Conservation (phyloP, 2,797 vertebrate genomes). For the Sphaeramia orbicularis region DNA sequence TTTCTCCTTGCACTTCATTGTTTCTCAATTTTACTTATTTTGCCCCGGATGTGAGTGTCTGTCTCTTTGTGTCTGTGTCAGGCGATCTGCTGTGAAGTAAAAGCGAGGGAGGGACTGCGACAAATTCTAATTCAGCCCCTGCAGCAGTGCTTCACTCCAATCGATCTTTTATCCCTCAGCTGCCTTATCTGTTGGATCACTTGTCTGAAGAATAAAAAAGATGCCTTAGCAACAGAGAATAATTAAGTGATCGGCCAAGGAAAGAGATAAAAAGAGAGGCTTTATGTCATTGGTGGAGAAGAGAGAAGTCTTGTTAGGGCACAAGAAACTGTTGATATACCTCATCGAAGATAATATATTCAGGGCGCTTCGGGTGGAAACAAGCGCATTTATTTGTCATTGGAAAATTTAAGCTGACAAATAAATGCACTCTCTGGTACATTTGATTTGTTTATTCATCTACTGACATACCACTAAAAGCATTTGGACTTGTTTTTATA, state of each 20-base stretch:
- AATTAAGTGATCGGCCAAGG: slow-evolving; percentile 72
- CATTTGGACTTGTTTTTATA: neutral
- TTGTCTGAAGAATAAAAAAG: slow-evolving; percentile 68
- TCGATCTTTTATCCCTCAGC: slow-evolving; percentile 69
- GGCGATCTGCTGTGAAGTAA: slow-evolving; percentile 48
- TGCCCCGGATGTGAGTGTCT: slow-evolving; percentile 1
- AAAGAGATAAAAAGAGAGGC: slow-evolving; percentile 37
- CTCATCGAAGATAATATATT: neutral
- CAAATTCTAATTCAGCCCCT: slow-evolving; percentile 78
- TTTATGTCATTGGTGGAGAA: slow-evolving; percentile 36
- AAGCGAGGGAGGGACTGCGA: slow-evolving; percentile 60
- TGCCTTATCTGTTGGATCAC: slow-evolving; percentile 69
- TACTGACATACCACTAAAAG: slow-evolving; percentile 10
- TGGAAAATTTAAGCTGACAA: slow-evolving; percentile 4
- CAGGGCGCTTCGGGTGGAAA: neutral
- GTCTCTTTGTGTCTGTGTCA: slow-evolving; percentile 25
- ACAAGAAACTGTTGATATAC: slow-evolving; percentile 22
- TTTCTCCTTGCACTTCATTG: slow-evolving; percentile 39
- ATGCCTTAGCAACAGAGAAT: slow-evolving; percentile 61
- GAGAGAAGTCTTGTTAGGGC: slow-evolving; percentile 21
- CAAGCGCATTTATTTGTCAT: neutral
- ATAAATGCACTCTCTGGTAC: neutral
- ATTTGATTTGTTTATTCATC: slow-evolving; percentile 7
- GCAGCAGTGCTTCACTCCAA: slow-evolving; percentile 62
- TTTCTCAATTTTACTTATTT: slow-evolving; percentile 30